Percentiles rank a stretch among this genome's conserved stretches.
These are phyloP conservation scores for Holothuria scabra DNA, from an alignment of 53 echinoderm and acorn worm genomes.

Conservation along the genomic window DNA sequence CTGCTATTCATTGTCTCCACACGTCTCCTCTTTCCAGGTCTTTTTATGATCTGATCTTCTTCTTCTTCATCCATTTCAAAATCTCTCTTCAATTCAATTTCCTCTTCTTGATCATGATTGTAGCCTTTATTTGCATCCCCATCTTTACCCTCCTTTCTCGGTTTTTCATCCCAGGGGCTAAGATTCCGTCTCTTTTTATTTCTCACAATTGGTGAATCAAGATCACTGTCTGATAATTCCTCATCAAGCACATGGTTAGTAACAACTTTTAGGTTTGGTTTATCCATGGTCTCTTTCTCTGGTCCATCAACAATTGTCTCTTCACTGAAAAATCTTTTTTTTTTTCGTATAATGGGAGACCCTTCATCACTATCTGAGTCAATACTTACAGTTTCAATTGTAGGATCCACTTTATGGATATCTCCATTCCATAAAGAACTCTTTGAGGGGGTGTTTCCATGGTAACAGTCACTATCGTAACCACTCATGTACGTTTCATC, in stretches of 20 bases:
- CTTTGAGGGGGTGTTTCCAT: not conserved
- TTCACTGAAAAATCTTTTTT: no score
- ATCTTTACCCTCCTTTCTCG: not conserved
- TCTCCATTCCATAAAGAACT: no score
- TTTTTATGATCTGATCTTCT: not conserved
- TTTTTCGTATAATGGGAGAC: no score
- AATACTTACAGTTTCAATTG: no score
- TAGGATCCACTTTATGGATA: no score
- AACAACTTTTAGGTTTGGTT: no score
- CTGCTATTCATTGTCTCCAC: slow-evolving; percentile 5
- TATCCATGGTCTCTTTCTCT: no score
- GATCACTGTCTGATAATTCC: slow-evolving; percentile 49
- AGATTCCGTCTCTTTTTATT: slow-evolving; percentile 53
- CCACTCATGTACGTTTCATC: slow-evolving; percentile 23
- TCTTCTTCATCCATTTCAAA: slow-evolving; percentile 36
- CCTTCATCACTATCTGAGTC: no score
- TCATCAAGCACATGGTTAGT: not conserved
- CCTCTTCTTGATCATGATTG: no score
- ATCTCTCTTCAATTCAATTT: not conserved
- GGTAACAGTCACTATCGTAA: not conserved
- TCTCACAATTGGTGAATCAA: slow-evolving; percentile 42
- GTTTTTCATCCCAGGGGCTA: slow-evolving; percentile 60
- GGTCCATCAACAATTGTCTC: no score
- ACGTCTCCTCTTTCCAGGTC: slow-evolving; percentile 2
- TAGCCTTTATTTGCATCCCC: not conserved